These are phyloP conservation scores for Eutrigla gurnardus DNA, from an alignment of 2,797 vertebrate genomes.

Conservation along the genomic window DNA sequence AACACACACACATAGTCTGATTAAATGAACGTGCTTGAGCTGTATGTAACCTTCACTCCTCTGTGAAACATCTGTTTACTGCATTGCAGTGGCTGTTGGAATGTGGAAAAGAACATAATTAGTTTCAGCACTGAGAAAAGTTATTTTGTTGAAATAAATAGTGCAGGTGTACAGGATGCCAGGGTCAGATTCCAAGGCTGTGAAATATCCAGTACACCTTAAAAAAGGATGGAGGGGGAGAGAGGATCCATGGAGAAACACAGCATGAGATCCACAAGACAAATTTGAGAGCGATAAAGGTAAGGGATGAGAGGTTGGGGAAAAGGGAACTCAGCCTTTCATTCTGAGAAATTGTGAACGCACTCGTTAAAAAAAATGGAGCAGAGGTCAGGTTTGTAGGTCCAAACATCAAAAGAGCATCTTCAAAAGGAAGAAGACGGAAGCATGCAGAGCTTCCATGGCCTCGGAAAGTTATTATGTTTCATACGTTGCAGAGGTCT, in stretches of 20 bases:
- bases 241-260: background rate
- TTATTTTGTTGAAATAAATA: constrained; percentile 39
- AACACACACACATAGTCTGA: background rate
- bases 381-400: constrained; percentile 17
- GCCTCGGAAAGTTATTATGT: background rate
- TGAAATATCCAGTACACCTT: constrained; percentile 4
- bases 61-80: constrained; percentile 55
- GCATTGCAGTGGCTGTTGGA: constrained; percentile 52
- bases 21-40: constrained; percentile 30
- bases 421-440: constrained; percentile 15
- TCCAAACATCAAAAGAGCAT: constrained; percentile 8
- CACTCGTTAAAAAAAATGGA: background rate
- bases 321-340: constrained; percentile 6
- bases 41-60: constrained; percentile 51
- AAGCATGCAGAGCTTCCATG: constrained; percentile 9
- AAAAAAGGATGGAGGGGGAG: background rate
- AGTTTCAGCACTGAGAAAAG: background rate
- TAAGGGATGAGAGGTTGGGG: background rate
- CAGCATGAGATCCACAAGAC: background rate
- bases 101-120: background rate
- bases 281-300: background rate
- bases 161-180: background rate
- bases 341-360: background rate
- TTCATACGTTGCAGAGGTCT: constrained; percentile 9
- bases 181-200: constrained; percentile 26